Conservation (phyloP, 2,888 invertebrate species). For the Drosophila mercatorum region DNA sequence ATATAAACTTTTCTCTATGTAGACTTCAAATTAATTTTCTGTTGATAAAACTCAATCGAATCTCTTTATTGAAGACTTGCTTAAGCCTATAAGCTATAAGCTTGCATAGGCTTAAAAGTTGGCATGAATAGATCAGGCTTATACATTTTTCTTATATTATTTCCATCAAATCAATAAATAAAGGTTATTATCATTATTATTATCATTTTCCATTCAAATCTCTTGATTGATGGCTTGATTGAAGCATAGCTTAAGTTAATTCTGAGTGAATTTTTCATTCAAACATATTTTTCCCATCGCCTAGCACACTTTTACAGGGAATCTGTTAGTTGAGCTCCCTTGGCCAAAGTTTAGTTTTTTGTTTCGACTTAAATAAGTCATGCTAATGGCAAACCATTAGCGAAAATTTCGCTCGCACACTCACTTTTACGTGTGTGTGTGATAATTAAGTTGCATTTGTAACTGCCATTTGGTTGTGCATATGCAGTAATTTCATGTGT, state of each 20-base stretch:
- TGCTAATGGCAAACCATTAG: constrained; percentile 79
- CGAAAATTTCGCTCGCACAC: constrained; percentile 61
- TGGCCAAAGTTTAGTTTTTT: constrained; percentile 21
- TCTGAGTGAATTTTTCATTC: neutral
- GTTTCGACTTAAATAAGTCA: constrained; percentile 73
- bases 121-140: too few species aligned
- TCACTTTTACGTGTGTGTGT: constrained; percentile 26
- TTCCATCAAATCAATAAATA: too few species aligned
- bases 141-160: too few species aligned
- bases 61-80: neutral
- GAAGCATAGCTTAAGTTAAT: neutral
- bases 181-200: too few species aligned
- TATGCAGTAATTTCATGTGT: constrained; percentile 43
- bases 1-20: too few species aligned
- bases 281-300: neutral
- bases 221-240: neutral
- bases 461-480: constrained; percentile 45
- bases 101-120: neutral
- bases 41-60: neutral
- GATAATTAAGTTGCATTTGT: constrained; percentile 73
- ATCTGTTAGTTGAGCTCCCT: neutral
- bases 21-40: too few species aligned
- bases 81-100: neutral
- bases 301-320: constrained; percentile 6
- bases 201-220: too few species aligned